phyloP scores from a whole-genome alignment of 2,113 vertebrate genomes.

The Lichenostomus cassidix region DNA sequence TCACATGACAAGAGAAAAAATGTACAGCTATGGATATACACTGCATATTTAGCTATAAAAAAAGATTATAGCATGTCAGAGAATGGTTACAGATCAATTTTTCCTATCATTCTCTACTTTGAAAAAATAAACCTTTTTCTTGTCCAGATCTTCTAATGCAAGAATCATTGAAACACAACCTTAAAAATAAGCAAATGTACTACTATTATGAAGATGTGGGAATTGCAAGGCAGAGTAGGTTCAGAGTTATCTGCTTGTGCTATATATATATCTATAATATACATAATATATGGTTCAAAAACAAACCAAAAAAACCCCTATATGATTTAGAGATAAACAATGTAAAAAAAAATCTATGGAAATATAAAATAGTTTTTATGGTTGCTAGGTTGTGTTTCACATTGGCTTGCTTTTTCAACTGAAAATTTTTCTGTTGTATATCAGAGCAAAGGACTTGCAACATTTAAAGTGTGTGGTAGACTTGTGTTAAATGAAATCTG shows the following conservation, averaged over 20 bases:
- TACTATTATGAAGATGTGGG: neutral
- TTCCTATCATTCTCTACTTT: neutral
- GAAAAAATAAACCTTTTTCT: conserved; percentile 4
- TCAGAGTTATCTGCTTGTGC: neutral
- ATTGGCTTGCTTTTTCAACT: neutral
- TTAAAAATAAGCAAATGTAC: neutral
- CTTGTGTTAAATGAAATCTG: conserved; percentile 58
- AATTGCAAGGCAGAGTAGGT: neutral
- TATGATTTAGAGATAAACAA: neutral
- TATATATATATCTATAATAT: neutral
- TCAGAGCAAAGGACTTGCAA: conserved; percentile 5
- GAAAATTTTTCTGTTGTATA: conserved; percentile 5
- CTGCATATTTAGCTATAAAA: neutral
- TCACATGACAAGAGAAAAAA: neutral
- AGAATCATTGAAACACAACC: neutral
- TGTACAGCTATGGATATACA: neutral
- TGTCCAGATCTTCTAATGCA: neutral
- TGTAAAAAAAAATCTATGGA: neutral
- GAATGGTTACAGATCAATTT: neutral
- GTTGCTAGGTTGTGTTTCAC: neutral
- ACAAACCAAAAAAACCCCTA: neutral
- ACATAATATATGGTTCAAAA: neutral
- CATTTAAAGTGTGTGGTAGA: conserved; percentile 40
- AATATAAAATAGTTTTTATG: neutral
- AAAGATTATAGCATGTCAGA: neutral